phyloP scores from a whole-genome alignment of 2,888 invertebrate genomes.

The Beris morrisii region DNA sequence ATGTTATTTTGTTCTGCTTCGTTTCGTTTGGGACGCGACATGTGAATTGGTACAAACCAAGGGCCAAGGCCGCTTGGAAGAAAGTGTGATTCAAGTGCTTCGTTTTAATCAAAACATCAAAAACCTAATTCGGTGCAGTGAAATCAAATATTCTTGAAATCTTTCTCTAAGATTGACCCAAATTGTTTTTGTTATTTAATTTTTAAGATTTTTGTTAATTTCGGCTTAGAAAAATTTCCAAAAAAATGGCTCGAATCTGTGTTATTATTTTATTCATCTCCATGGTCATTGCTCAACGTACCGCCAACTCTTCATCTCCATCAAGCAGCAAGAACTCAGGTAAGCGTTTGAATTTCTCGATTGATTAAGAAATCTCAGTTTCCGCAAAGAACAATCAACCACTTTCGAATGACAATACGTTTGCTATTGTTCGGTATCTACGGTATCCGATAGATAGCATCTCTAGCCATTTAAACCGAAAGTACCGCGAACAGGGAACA shows the following conservation, averaged over 20 bases:
- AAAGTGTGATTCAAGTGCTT: no score
- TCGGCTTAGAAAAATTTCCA: not conserved
- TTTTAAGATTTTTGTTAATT: conserved; percentile 11
- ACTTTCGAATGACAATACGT: not conserved
- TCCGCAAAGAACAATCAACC: not conserved
- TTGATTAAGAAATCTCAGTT: not conserved
- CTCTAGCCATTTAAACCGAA: no score
- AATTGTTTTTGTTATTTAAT: conserved; percentile 18
- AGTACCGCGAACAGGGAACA: no score
- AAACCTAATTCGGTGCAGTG: no score
- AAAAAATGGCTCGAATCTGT: conserved; percentile 38
- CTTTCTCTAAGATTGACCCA: not conserved
- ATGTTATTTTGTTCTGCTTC: no score
- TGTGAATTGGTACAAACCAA: no score
- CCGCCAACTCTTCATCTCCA: conserved; percentile 28
- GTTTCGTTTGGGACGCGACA: no score
- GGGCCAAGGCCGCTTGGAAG: no score
- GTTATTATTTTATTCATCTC: conserved; percentile 40
- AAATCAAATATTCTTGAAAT: not conserved
- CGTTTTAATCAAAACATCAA: no score
- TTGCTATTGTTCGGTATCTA: no score
- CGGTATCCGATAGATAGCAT: no score
- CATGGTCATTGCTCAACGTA: conserved; percentile 40
- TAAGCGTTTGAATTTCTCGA: conserved; percentile 9
- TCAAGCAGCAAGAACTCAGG: conserved; percentile 26